Evolutionary conservation across 1,140 invertebrate genomes (phyloP).

Genomic region (Brachionus rotundiformis): DNA sequence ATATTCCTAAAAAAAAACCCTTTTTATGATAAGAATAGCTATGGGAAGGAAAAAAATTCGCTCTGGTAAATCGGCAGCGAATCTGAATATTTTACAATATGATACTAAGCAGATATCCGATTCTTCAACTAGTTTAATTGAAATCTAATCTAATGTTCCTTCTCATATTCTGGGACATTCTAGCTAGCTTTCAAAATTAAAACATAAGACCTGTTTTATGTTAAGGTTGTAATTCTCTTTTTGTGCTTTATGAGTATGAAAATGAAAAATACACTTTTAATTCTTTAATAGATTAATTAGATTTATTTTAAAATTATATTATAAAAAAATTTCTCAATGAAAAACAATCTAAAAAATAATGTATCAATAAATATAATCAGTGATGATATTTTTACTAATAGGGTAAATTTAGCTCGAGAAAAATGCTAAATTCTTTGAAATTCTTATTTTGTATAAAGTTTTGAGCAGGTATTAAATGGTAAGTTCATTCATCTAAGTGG

Average conservation of each 20-base stretch:
- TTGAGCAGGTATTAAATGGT: not conserved
- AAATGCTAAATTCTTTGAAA: not conserved
- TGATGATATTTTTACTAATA: not conserved
- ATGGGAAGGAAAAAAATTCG: not conserved
- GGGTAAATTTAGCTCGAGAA: not conserved
- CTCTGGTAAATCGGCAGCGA: not conserved
- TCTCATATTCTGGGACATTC: not conserved
- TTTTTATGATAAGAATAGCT: not conserved
- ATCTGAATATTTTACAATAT: slow-evolving; percentile 6
- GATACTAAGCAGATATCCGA: slow-evolving; percentile 6
- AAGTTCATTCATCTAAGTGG: not conserved
- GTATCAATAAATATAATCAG: not conserved
- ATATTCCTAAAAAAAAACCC: not conserved
- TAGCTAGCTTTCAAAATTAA: not conserved
- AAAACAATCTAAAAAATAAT: too few relatives aligned
- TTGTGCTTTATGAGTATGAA: too few relatives aligned
- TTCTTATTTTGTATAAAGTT: not conserved
- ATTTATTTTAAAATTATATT: too few relatives aligned
- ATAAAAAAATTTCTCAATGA: not conserved
- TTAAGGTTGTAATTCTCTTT: too few relatives aligned
- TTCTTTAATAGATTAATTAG: too few relatives aligned
- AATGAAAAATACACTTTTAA: too few relatives aligned
- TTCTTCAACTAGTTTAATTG: not conserved
- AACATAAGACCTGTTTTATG: not conserved
- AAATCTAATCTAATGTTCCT: not conserved